A percentile compares a stretch with the other conserved stretches of the same genome.
Evolutionary conservation across 2,888 invertebrate species (phyloP).

Genomic region (Drosophila barbarae): DNA sequence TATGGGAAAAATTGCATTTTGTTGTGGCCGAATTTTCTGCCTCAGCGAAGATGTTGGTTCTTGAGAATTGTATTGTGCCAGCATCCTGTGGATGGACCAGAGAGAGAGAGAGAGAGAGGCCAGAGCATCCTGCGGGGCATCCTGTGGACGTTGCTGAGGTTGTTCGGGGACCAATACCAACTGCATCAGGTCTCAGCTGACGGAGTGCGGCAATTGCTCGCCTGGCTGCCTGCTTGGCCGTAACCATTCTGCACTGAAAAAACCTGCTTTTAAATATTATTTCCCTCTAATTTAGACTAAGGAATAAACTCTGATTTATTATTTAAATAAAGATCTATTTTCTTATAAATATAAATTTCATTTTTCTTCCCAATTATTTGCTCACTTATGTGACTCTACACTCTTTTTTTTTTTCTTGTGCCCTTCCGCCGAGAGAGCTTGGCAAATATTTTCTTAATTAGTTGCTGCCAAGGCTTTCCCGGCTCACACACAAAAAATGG

Average conservation of each 20-base stretch:
- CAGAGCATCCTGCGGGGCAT: slow-evolving; percentile 8
- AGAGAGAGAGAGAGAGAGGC: neutral
- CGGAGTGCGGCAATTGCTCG: slow-evolving; percentile 53
- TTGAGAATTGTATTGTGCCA: slow-evolving; percentile 53
- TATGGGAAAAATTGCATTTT: slow-evolving; percentile 11
- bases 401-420: neutral
- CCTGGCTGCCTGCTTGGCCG: slow-evolving; percentile 37
- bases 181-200: slow-evolving; percentile 59
- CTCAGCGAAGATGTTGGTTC: slow-evolving; percentile 40
- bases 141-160: slow-evolving; percentile 1
- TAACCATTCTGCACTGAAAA: slow-evolving; percentile 28
- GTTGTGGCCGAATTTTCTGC: slow-evolving; percentile 29
- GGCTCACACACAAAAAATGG: slow-evolving; percentile 7
- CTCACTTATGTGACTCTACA: neutral
- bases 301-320: neutral
- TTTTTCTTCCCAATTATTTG: neutral
- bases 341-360: neutral
- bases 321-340: no score
- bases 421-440: slow-evolving; percentile 46
- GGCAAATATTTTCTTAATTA: slow-evolving; percentile 72
- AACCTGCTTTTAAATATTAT: neutral
- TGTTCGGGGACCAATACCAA: slow-evolving; percentile 28
- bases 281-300: neutral
- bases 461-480: slow-evolving; percentile 53
- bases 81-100: neutral